A percentile compares a stretch with the other conserved stretches of the same genome.
These are phyloP conservation scores for Apodemus agrarius DNA, from an alignment of 2,797 vertebrate genomes.

Conservation along the genomic window DNA sequence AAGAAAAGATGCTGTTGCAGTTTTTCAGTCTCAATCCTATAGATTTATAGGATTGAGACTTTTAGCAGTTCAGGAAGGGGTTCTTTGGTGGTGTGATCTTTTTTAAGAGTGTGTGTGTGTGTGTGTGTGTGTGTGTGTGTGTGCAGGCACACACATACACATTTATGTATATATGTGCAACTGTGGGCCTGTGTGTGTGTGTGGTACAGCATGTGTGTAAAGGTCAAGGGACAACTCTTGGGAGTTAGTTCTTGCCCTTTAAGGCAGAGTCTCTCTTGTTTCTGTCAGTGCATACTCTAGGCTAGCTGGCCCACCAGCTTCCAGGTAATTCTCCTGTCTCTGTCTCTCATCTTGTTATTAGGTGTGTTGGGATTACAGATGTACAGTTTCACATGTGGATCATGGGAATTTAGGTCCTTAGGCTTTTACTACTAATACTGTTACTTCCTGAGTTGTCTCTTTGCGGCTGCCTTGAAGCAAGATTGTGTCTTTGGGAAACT, in stretches of 20 bases:
- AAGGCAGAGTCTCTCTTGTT: too few relatives aligned
- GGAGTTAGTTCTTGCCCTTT: too few relatives aligned
- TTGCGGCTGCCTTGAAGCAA: background rate
- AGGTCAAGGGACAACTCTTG: too few relatives aligned
- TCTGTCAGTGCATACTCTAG: too few relatives aligned
- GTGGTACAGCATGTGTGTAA: too few relatives aligned
- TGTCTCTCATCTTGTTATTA: background rate
- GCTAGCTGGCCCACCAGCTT: background rate
- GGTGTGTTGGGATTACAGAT: background rate
- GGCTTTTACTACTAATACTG: background rate
- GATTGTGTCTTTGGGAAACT: background rate
- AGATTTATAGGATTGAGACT: background rate
- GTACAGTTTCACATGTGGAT: background rate
- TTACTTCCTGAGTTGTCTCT: background rate
- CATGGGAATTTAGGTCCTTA: background rate
- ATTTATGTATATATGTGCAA: too few relatives aligned
- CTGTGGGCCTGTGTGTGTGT: too few relatives aligned
- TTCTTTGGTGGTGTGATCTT: background rate
- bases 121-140: too few relatives aligned
- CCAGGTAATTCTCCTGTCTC: background rate
- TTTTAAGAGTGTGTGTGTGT: too few relatives aligned
- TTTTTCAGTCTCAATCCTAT: background rate
- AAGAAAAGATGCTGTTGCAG: background rate
- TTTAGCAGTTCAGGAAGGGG: background rate
- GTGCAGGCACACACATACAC: fast-evolving